Base-by-base conservation (phyloP, 2,888 invertebrate genomes). In the Pseudeuparius sepicola region DNA sequence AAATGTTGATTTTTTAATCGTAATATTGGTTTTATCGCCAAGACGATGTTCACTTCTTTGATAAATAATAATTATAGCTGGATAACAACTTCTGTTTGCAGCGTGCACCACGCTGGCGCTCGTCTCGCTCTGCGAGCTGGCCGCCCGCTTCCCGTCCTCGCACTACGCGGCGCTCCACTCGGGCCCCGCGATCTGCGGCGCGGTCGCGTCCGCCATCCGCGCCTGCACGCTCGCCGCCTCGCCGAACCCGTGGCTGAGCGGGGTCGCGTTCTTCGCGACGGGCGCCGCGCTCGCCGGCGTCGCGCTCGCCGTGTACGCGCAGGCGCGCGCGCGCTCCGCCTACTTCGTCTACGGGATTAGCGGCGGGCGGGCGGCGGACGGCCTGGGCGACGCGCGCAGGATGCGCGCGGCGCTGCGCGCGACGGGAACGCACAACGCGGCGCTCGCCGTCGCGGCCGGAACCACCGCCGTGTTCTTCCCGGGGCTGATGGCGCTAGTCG, bases 161-260 rank as follows among this genome's bases (percentile, higher is more conserved):
- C 53, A 53, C 38, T 43, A 48, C 10, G 41, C 42, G 2, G 47
- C 50, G 1, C 34, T 49, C 3, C 20, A 40, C 4, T 47, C 51
- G 1, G 55, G 54, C 2, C 48, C 49, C 25, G 41, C 49, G 4
- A 31, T 55, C 3, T 51, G 53, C 28, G 55, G 49, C 3, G 43
- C 51, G 20, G 39, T 50, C 5, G 38, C 53, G 3, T 39, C 52
- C 9, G 13, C 49, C 3, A 34, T 50, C 2, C 47, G 45, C 36
- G 41, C 48, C 5, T 6, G 41, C 4, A 45, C 44, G 2, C 36
- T 47, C 14, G 42, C 38, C 20, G 29, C 41, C n/a, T n/a, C n/a
- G n/a, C n/a, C n/a, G n/a, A n/a, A n/a, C n/a, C n/a, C n/a, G n/a
- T n/a, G 4, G n/a, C 6, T 32, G 24, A 4, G 12, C 10, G 7